Conservation (phyloP, 2,797 vertebrate genomes). For the Lepidocolaptes lacrymiger region DNA sequence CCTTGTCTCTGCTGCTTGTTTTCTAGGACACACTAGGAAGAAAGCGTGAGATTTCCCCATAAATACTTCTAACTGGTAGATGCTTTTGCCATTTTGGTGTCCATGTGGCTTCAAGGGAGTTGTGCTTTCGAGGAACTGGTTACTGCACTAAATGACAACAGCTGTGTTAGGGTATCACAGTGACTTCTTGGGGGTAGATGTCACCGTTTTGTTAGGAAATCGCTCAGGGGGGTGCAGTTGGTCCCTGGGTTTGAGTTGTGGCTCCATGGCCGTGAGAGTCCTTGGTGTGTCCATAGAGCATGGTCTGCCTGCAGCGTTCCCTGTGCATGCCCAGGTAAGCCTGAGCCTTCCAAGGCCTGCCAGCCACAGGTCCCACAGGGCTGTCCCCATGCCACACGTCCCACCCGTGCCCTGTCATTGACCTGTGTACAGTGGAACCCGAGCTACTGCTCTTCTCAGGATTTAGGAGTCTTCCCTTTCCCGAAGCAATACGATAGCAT, state of each 20-base stretch:
- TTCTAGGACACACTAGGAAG: not conserved
- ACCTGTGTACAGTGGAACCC: rapidly evolving
- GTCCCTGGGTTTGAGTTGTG: not conserved
- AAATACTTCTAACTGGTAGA: not conserved
- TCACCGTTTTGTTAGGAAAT: not conserved
- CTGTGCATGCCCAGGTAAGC: not conserved
- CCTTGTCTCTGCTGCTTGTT: not conserved
- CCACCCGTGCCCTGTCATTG: rapidly evolving
- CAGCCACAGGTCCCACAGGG: rapidly evolving
- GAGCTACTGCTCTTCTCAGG: rapidly evolving
- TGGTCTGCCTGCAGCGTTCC: not conserved
- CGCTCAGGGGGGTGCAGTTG: rapidly evolving
- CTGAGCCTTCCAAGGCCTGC: not conserved
- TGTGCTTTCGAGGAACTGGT: not conserved
- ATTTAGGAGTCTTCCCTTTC: rapidly evolving
- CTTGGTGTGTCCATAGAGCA: rapidly evolving
- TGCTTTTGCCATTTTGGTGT: not conserved
- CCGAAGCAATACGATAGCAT: rapidly evolving
- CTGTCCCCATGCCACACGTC: rapidly evolving
- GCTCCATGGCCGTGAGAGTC: rapidly evolving
- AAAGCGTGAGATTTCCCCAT: not conserved
- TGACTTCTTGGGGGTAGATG: not conserved
- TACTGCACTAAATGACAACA: not conserved
- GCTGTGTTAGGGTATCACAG: rapidly evolving
- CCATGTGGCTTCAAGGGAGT: not conserved